A percentile compares a stretch with the other conserved stretches of the same genome.
These are phyloP conservation scores for Philantomba maxwellii DNA, from an alignment of 2,113 vertebrate genomes.

Conservation along the genomic window DNA sequence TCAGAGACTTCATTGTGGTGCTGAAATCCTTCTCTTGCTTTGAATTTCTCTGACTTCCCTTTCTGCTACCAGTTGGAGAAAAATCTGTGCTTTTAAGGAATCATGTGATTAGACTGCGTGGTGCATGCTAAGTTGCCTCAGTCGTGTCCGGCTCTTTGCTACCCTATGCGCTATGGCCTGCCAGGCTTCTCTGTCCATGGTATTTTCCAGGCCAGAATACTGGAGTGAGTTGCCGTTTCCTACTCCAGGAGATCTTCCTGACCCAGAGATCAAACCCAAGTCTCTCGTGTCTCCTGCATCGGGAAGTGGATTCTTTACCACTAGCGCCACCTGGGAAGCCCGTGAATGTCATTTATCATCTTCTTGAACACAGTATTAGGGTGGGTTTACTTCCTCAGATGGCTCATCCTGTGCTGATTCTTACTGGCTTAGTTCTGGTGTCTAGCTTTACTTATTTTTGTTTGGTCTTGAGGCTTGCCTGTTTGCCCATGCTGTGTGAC, in stretches of 20 bases:
- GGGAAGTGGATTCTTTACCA: neutral
- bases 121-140: neutral
- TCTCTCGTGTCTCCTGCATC: neutral
- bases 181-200: neutral
- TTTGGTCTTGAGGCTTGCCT: neutral
- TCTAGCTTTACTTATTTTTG: neutral
- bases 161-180: neutral
- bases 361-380: neutral
- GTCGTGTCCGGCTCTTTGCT: neutral
- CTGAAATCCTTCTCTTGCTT: neutral
- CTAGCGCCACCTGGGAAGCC: neutral
- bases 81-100: neutral
- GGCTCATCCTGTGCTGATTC: neutral
- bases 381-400: neutral
- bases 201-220: neutral
- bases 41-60: neutral
- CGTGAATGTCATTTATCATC: neutral
- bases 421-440: neutral
- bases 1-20: neutral
- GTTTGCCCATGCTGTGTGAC: accelerated
- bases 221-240: neutral
- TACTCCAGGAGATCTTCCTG: neutral
- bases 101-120: neutral
- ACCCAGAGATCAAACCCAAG: neutral
- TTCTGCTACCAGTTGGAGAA: neutral